Percentiles rank a stretch among this genome's conserved stretches.
These are phyloP conservation scores for Bellardia pandia DNA, from an alignment of 2,888 invertebrate species.

Conservation along the genomic window DNA sequence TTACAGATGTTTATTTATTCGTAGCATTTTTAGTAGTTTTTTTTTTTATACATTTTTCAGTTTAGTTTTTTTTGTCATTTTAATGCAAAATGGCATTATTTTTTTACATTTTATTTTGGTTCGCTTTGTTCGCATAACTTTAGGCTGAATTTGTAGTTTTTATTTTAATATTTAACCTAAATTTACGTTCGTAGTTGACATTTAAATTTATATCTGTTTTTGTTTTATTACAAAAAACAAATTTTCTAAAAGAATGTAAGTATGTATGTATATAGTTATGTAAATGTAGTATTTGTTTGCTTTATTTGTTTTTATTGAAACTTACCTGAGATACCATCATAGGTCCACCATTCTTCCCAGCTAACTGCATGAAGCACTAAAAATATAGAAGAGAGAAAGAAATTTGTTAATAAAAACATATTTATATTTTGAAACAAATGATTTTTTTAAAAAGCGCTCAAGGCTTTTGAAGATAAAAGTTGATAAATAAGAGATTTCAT, in stretches of 20 bases:
- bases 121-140: conserved; percentile 22
- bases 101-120: conserved; percentile 25
- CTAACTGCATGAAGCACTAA: conserved; percentile 85
- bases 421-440: neutral
- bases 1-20: conserved; percentile 41
- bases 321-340: conserved; percentile 97
- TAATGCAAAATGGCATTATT: conserved; percentile 31
- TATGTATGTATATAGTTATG: neutral
- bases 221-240: conserved; percentile 10
- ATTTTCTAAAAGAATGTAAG: neutral
- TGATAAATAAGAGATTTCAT: neutral
- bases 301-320: conserved; percentile 42
- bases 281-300: neutral
- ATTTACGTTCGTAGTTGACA: conserved; percentile 47
- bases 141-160: conserved; percentile 25
- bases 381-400: conserved; percentile 62
- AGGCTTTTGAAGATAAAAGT: neutral
- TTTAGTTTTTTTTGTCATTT: neutral
- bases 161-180: conserved; percentile 56
- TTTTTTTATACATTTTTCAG: neutral
- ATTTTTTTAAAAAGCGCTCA: neutral
- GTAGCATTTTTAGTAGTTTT: conserved; percentile 1
- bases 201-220: conserved; percentile 44
- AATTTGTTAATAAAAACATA: neutral
- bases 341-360: conserved; percentile 99